Evolutionary conservation across 2,797 vertebrate genomes (phyloP), one percentile per base, ranked within the genome.

Genomic region (Brachyalestes nurse): DNA sequence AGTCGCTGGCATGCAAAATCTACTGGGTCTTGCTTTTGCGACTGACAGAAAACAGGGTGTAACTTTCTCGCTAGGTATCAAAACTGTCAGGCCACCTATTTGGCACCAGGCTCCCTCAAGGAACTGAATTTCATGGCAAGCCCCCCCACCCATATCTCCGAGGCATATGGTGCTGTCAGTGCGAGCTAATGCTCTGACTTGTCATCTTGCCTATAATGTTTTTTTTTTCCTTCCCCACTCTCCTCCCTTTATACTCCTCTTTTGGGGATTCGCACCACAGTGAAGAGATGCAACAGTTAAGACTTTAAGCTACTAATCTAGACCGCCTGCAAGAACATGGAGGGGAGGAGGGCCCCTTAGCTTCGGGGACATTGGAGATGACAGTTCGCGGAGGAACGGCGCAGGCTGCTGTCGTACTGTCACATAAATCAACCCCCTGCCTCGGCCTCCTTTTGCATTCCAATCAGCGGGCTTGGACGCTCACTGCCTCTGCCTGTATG

Each of bases 101-200:
- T 85, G 80, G 53, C 55, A 78, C 77, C 40, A 71, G 72, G 75
- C 72, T 87, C 80, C 85, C 67, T 75, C 2, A 55, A 73, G 62
- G 82, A 80, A 69, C 78, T 38, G 49, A 40, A 74, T 75, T 82
- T 23, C 45, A 55, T 8, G 16, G 58, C 71, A 77, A 83, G 80
- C 13, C 42, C 5, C 60, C 64, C 70, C 76, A 51, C 58, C 3
- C 64, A 5, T 79, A 17, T 73, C 73, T 84, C 62, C 75, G 2
- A 78, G 58, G 79, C 82, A 86, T 87, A 86, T 89, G 88, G 71
- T 28, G 65, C 84, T 86, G 88, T 87, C 86, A 86, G 62, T 57
- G 74, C 72, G 65, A 80, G 67, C 82, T 85, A 82, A 79, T 81
- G 47, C 47, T 66, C n/a, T 53, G 61, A 75, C 82, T 86, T 82